These are phyloP conservation scores for Sminthurinus signatus DNA, from an alignment of 1,140 invertebrate species.

Conservation along the genomic window DNA sequence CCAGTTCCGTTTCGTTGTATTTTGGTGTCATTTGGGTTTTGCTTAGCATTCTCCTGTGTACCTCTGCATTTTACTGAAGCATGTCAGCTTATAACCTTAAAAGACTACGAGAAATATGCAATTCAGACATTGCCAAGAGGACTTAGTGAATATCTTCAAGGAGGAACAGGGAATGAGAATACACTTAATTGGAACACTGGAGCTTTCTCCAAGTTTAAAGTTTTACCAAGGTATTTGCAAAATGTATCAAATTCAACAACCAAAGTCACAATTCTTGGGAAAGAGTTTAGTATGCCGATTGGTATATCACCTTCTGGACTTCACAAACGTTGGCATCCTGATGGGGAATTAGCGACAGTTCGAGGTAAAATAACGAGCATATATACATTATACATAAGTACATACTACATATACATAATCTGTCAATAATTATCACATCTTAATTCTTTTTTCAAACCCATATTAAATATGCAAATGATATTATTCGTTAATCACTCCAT, in stretches of 20 bases:
- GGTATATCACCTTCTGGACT: conserved; percentile 86
- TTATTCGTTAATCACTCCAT: too few relatives aligned
- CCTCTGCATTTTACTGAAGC: too few relatives aligned
- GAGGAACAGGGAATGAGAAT: conserved; percentile 5
- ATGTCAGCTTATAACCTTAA: neutral
- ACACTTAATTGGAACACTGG: neutral
- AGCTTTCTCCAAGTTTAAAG: conserved; percentile 39
- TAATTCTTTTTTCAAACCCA: too few relatives aligned
- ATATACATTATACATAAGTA: neutral
- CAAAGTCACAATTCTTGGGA: conserved; percentile 58
- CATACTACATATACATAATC: too few relatives aligned
- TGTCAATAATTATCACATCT: conserved; percentile 23
- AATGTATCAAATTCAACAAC: conserved; percentile 64
- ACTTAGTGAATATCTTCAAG: conserved; percentile 1
- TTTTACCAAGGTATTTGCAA: conserved; percentile 69
- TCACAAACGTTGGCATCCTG: conserved; percentile 84
- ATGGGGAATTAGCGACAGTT: conserved; percentile 79
- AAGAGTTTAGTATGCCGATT: conserved; percentile 66
- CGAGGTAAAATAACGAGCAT: conserved; percentile 65
- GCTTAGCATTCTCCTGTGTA: too few relatives aligned
- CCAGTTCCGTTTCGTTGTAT: too few relatives aligned
- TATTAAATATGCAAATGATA: too few relatives aligned
- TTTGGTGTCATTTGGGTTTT: too few relatives aligned
- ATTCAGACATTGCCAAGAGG: neutral
- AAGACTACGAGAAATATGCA: conserved; percentile 6